Evolutionary conservation across 2,113 vertebrate species (phyloP).

Genomic region (Accipiter cooperii): DNA sequence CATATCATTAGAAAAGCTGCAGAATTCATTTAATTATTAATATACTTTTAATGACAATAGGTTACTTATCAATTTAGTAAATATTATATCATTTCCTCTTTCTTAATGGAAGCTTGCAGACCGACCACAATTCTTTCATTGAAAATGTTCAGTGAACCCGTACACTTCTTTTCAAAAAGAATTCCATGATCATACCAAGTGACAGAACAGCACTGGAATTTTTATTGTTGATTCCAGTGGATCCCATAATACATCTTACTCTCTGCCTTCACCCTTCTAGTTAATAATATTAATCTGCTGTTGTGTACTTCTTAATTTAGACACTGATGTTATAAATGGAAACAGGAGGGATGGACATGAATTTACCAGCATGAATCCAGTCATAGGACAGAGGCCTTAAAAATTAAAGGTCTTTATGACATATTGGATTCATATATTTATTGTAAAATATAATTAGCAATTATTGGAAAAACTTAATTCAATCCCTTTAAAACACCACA

Average conservation of each 20-base stretch:
- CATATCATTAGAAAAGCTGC: background rate
- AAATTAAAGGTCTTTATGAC: background rate
- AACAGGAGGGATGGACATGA: background rate
- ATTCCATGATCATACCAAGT: background rate
- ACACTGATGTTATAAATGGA: background rate
- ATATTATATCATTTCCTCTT: background rate
- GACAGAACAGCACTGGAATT: background rate
- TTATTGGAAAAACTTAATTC: background rate
- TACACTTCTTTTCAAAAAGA: background rate
- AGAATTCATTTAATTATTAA: background rate
- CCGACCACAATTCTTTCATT: background rate
- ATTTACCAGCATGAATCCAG: background rate
- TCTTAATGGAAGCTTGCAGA: background rate
- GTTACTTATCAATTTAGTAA: background rate
- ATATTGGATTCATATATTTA: background rate
- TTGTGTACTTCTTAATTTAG: background rate
- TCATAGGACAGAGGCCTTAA: background rate
- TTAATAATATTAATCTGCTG: background rate
- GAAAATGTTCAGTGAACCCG: background rate
- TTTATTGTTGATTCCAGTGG: background rate
- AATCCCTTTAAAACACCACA: background rate
- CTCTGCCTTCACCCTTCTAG: background rate
- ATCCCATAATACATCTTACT: background rate
- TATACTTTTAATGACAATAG: background rate
- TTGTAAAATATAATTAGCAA: background rate